Evolutionary conservation across 1,140 invertebrate genomes (phyloP), one percentile per base, ranked within the genome.

Genomic region (Penaeus indicus): DNA sequence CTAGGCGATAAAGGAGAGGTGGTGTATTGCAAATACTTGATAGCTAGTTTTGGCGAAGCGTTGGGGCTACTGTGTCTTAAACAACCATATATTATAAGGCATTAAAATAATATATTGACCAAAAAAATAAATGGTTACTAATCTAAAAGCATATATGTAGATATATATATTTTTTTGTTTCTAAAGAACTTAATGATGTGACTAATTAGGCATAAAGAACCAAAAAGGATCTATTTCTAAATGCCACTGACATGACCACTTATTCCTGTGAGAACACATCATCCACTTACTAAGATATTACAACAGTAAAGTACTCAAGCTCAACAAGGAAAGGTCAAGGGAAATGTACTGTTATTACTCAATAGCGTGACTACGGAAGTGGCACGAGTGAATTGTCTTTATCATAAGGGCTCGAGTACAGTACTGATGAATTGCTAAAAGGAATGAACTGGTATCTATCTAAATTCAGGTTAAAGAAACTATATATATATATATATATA

Each of bases 1-100:
- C 54, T 54, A 54, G 54, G 54, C 54, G 54, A 16, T 54, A 54
- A 54, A 54, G 54, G 54, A 54, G 54, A 54, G 54, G 54, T 54
- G 54, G 54, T 54, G 54, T 54, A 54, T 54, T 54, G 54, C 54
- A 54, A 42, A 54, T 54, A 54, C 54, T 54, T 54, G 54, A 54
- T 16, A 54, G 16, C 54, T 54, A 54, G 54, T 54, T 54, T 54
- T 54, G 54, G 11, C 54, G 54, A 42, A 84, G 32, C 42, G 85
- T 87, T 87, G 85, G 85, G 85, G 85, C 85, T 87, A 87, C 85
- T 81, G 85, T 69, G 62, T 69, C 72, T 78, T 54, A 79, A 67
- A 64, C 64, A n/a, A 84, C 82, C 67, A 83, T 63, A 88, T 72
- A 88, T 84, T 42, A 69, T 84, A 84, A 69, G 38, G 69, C 78